Evolutionary conservation across 2,797 vertebrate genomes (phyloP), one percentile per base, ranked within the genome.

Genomic region (Xiphophorus birchmanni): DNA sequence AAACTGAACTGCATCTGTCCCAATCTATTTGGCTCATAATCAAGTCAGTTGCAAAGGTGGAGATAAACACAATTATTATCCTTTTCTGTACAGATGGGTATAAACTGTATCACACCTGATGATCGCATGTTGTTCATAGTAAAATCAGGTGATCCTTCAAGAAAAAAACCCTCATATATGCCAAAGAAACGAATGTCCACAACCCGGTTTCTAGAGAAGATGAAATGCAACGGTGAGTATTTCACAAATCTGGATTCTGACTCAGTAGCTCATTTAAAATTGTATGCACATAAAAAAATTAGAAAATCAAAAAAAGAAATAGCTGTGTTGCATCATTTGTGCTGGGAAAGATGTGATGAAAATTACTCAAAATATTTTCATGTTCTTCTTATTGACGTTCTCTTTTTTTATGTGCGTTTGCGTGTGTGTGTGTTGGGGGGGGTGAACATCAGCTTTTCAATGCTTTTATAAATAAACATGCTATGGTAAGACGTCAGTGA

Each of bases 11-110:
- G 26, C 82, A 86, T 88, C 47, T 45, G 56, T 86, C 76, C 72
- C 73, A 80, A 73, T 86, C 75, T 88, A 52, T 83, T 86, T 76
- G 76, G 13, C 77, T 80, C 84, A 85, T 80, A 86, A 77, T 86
- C 63, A 21, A 44, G 21, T 74, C 29, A 78, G 87, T 84, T 86
- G 74, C 69, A 73, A 23, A 50, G 47, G 84, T 77, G 35, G 26
- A 80, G 54, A 84, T 88, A 76, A 83, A 79, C 91, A 74, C 72
- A 84, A 88, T 40, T 65, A 52, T 79, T 40, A 48, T 80, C 3
- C 73, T n/a, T 0, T 35, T 75, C 78, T 75, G 26, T 0, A 21
- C 11, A 73, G 75, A 69, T 72, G 54, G 81, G 63, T n/a, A 72
- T 48, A 47, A 40, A 17, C 50, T 60, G 74, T 50, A 79, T 29